These are phyloP conservation scores for Erythrocercus mccallii DNA, from an alignment of 2,113 vertebrate species.

Conservation along the genomic window DNA sequence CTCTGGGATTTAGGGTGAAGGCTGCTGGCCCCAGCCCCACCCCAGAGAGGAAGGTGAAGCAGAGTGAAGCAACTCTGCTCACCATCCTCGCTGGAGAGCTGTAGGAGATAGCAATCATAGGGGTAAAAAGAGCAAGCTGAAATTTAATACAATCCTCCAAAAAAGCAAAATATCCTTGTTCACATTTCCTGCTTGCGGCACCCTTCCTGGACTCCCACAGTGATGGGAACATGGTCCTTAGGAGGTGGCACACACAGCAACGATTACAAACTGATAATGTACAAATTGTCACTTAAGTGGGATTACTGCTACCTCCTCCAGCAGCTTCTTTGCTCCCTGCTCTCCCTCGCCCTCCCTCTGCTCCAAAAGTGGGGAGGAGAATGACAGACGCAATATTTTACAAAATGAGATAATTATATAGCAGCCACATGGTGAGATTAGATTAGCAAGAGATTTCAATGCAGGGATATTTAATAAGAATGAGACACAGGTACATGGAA, in stretches of 20 bases:
- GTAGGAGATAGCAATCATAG: background rate
- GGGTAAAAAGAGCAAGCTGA: background rate
- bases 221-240: background rate
- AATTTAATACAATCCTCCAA: background rate
- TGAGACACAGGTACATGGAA: constrained; percentile 30
- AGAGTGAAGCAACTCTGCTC: background rate
- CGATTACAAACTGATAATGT: background rate
- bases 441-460: constrained; percentile 70
- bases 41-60: background rate
- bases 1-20: background rate
- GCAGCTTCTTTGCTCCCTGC: background rate
- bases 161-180: background rate
- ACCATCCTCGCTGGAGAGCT: accelerated
- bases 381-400: constrained; percentile 73
- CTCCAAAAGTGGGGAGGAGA: background rate
- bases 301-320: constrained; percentile 33
- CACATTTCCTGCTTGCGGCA: background rate
- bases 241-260: background rate
- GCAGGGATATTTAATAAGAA: constrained; percentile 68
- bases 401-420: constrained; percentile 74
- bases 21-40: background rate
- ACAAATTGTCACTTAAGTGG: constrained; percentile 28
- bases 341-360: background rate
- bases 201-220: background rate
- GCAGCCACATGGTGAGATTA: constrained; percentile 70